phyloP scores from a whole-genome alignment of 2,888 invertebrate genomes.

The Phyto melanocephala region DNA sequence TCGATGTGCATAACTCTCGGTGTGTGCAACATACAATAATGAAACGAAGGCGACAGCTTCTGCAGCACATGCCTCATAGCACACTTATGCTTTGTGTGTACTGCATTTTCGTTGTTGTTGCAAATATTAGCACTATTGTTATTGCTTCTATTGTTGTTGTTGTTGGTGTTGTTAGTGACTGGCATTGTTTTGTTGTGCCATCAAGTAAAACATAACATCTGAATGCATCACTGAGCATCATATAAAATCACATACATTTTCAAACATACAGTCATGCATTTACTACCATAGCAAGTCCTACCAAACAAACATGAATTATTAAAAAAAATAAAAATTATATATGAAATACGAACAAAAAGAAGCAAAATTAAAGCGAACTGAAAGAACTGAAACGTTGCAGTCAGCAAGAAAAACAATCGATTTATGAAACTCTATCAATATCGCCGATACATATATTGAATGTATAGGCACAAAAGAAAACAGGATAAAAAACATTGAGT shows the following conservation, averaged over 20 bases:
- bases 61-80: constrained; percentile 60
- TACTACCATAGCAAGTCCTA: background rate
- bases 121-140: constrained; percentile 24
- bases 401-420: constrained; percentile 51
- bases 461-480: background rate
- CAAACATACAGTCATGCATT: constrained; percentile 21
- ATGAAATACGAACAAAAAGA: constrained; percentile 37
- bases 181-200: constrained; percentile 47
- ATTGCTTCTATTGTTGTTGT: background rate
- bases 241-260: constrained; percentile 18
- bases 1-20: background rate
- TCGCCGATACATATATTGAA: constrained; percentile 9
- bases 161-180: constrained; percentile 3
- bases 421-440: constrained; percentile 55
- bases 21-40: constrained; percentile 34
- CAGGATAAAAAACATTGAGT: background rate
- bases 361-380: background rate
- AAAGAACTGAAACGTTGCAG: constrained; percentile 48
- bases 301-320: constrained; percentile 33
- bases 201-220: constrained; percentile 57
- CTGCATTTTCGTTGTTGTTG: background rate
- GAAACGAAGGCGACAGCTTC: constrained; percentile 55
- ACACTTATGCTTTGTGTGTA: constrained; percentile 50
- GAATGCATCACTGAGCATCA: constrained; percentile 56
- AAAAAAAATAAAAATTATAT: constrained; percentile 12